These are phyloP conservation scores for Entelurus aequoreus DNA, from an alignment of 2,113 vertebrate genomes.

Conservation along the genomic window DNA sequence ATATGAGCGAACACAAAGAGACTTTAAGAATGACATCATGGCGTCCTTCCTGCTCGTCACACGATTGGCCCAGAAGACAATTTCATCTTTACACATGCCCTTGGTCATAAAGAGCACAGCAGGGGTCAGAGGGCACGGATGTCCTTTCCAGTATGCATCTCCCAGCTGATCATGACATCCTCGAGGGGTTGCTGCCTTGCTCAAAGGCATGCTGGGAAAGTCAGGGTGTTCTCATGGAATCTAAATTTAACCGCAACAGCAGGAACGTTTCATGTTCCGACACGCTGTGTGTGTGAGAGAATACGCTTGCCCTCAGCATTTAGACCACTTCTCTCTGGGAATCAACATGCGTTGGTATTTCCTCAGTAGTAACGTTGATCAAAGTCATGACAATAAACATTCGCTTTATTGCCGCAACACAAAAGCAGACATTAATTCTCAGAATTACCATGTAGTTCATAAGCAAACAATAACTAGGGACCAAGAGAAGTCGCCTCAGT, in stretches of 20 bases:
- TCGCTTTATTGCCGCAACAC: too few species aligned
- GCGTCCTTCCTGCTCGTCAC: too few species aligned
- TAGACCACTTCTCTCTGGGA: too few species aligned
- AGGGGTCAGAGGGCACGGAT: conserved; percentile 15
- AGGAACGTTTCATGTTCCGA: conserved; percentile 10
- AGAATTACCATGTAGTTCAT: neutral
- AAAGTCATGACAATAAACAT: too few species aligned
- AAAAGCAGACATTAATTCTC: neutral
- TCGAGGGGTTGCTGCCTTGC: conserved; percentile 24
- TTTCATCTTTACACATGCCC: too few species aligned
- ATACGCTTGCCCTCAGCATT: too few species aligned
- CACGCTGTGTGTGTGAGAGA: neutral
- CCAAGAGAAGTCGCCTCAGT: neutral
- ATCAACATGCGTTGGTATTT: too few species aligned
- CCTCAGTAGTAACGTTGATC: too few species aligned
- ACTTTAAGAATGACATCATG: neutral
- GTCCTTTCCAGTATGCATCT: conserved; percentile 30
- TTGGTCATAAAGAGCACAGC: neutral
- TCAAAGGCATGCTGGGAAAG: conserved; percentile 48
- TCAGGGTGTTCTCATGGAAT: conserved; percentile 42
- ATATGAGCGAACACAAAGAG: neutral
- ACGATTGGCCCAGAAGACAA: too few species aligned
- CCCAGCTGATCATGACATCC: conserved; percentile 27
- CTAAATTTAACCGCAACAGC: conserved; percentile 48
- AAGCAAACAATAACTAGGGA: neutral